phyloP scores from a whole-genome alignment of 2,888 invertebrate genomes.

The Aphidius colemani region DNA sequence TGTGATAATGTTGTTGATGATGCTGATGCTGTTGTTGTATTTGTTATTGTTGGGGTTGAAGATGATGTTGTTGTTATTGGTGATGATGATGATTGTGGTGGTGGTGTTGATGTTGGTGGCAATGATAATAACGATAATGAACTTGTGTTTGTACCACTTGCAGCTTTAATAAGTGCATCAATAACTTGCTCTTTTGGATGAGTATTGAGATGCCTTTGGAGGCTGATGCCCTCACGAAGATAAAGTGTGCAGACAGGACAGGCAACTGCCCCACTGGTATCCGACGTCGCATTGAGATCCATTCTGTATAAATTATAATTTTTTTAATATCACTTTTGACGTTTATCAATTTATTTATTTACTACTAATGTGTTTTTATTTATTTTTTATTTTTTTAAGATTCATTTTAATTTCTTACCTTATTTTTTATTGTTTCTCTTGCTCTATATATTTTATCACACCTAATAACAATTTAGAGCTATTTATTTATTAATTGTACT shows the following conservation, averaged over 20 bases:
- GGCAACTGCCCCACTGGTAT: conserved; percentile 55
- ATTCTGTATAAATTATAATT: conserved; percentile 22
- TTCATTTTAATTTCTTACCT: background rate
- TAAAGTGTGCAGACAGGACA: conserved; percentile 87
- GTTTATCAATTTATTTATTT: background rate
- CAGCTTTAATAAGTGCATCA: conserved; percentile 70
- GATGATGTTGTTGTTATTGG: conserved; percentile 33
- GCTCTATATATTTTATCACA: no score
- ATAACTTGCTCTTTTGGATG: conserved; percentile 90
- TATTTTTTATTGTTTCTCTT: background rate
- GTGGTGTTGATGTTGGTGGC: conserved; percentile 24
- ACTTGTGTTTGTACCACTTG: conserved; percentile 42
- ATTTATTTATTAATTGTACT: no score
- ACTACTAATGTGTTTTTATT: background rate
- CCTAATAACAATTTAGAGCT: no score
- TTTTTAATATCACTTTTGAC: background rate
- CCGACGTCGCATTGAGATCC: conserved; percentile 34
- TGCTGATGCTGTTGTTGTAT: conserved; percentile 60
- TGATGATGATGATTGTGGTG: conserved; percentile 42
- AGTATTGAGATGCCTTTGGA: conserved; percentile 81
- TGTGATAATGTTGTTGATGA: conserved; percentile 59
- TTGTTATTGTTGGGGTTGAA: conserved; percentile 45
- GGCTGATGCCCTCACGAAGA: conserved; percentile 79
- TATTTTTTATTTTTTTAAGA: background rate
- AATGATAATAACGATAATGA: no score